These are phyloP conservation scores for Cryptoprocta ferox DNA, from an alignment of 2,797 vertebrate genomes.

Conservation along the genomic window DNA sequence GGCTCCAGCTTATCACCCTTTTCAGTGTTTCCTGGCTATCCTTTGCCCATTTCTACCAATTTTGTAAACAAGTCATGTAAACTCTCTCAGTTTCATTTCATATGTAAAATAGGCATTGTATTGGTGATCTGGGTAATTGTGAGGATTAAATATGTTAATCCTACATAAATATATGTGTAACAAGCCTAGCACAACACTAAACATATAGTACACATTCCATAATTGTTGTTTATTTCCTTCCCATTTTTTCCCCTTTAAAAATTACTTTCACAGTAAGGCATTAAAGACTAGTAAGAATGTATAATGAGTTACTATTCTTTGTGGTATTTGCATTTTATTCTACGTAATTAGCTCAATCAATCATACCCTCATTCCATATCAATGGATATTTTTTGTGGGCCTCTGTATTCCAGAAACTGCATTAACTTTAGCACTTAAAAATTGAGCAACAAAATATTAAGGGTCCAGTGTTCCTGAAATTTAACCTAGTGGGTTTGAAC, in stretches of 20 bases:
- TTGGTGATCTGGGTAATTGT: neutral
- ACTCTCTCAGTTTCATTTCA: neutral
- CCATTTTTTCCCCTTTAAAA: neutral
- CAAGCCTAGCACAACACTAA: neutral
- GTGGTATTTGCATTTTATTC: constrained; percentile 8
- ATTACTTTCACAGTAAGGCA: neutral
- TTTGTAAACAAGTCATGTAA: neutral
- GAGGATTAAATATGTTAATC: neutral
- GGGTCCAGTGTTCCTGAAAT: neutral
- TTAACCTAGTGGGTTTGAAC: constrained; percentile 28
- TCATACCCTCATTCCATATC: constrained; percentile 7
- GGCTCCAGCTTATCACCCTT: neutral
- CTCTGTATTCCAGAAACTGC: neutral
- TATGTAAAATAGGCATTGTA: neutral
- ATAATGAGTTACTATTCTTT: constrained; percentile 40
- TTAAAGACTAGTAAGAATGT: constrained; percentile 8
- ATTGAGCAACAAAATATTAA: neutral
- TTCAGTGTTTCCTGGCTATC: neutral
- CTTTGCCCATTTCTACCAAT: neutral
- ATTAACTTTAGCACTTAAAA: constrained; percentile 31
- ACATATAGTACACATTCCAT: neutral
- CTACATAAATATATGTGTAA: neutral
- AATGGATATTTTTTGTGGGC: neutral
- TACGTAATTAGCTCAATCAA: constrained; percentile 3
- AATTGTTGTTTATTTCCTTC: constrained; percentile 24